These are phyloP conservation scores for Cladopsammia gracilis DNA, from an alignment of 64 coral and sea anemone species.

Conservation along the genomic window DNA sequence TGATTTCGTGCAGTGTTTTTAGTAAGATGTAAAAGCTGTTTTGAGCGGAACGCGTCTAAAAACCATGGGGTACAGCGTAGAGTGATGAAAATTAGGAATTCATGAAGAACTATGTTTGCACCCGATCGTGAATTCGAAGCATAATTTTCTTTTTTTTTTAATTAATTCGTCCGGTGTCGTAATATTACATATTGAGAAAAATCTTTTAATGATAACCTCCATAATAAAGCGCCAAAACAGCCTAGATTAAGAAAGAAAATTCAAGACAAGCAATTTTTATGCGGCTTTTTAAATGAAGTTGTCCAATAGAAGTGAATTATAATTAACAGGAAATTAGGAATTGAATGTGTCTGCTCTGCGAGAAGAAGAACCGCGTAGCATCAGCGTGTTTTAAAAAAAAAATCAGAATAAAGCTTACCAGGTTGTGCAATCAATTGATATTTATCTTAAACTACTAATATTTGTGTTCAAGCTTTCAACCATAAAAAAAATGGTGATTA, in stretches of 20 bases:
- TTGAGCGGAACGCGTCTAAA: background rate
- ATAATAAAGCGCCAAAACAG: background rate
- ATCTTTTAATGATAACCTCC: background rate
- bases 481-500: slow-evolving; percentile 30
- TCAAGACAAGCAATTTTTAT: background rate
- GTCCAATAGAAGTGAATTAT: background rate
- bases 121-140: background rate
- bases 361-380: background rate
- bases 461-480: background rate
- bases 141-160: background rate
- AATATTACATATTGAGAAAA: background rate
- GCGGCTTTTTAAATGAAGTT: background rate
- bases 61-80: background rate
- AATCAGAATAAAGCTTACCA: slow-evolving; percentile 26
- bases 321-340: slow-evolving; percentile 38
- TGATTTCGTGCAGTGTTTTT: background rate
- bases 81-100: slow-evolving; percentile 10
- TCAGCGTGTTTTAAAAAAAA: slow-evolving; percentile 3
- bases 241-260: background rate
- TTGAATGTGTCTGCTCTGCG: background rate
- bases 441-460: slow-evolving; percentile 50
- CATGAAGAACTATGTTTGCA: slow-evolving; percentile 1
- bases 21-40: slow-evolving; percentile 20
- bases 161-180: slow-evolving; percentile 9
- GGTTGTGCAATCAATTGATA: slow-evolving; percentile 19